Evolutionary conservation across 2,113 vertebrate species (phyloP), one percentile per base, ranked within the genome.

Genomic region (Falcunculus frontatus): DNA sequence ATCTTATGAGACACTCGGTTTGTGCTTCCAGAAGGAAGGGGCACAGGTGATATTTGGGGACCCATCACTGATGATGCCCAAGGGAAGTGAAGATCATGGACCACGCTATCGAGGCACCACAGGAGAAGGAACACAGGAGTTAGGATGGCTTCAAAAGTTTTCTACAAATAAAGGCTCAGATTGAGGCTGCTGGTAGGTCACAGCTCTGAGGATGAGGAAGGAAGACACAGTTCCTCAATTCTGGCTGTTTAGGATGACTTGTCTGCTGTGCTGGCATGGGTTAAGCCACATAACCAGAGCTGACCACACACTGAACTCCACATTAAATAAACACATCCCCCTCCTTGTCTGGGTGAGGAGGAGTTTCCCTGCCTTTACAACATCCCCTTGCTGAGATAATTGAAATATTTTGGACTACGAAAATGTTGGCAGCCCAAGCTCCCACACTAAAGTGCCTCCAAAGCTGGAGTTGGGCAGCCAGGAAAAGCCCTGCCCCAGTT

Each of bases 321-420:
- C 29, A 79, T 49, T 65, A 80, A 82, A 96, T n/a, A 89, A 62
- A 75, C 17, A 59, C 10, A 64, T 55, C 13, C 13, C 16, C 42
- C 52, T 68, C 8, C 1, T 35, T 65, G 59, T 46, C 27, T 41
- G 65, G n/a, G 47, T 35, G 9, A 20, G 39, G 27, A 80, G 50
- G 44, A 64, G 26, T 25, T 84, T 46, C 67, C 21, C 32, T 53
- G 70, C n/a, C 55, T 46, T 79, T 85, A 64, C 25, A 52, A 15
- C 0, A 0, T 41, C 32, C 22, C 21, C 77, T 79, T 4, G 3
- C 22, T 62, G 69, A 70, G 33, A 69, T 63, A 59, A 84, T 0
- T 25, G 17, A 81, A 35, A 55, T 22, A 23, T 35, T 89, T 37
- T 60, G 52, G 64, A 30, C 60, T 84, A 55, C 1, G 12, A 81